Conservation (phyloP, 2,888 invertebrate genomes). For the Cantharis rustica region DNA sequence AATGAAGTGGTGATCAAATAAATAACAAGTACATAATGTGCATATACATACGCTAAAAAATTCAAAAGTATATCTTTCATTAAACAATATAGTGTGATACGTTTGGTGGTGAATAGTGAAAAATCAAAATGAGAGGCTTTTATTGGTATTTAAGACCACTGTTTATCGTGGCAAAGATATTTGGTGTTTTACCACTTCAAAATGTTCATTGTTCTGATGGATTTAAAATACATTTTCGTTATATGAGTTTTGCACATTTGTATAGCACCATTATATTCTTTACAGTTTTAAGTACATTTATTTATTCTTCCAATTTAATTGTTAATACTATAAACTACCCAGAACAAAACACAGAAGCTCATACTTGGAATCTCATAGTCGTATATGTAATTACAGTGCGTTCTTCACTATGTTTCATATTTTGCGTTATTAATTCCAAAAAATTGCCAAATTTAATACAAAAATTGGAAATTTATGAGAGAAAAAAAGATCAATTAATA, state of each 20-base stretch:
- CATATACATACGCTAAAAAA: neutral
- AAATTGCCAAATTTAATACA: constrained; percentile 15
- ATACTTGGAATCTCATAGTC: constrained; percentile 12
- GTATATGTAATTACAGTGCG: constrained; percentile 9
- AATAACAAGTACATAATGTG: neutral
- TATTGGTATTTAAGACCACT: constrained; percentile 41
- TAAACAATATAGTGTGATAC: neutral
- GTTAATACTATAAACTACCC: constrained; percentile 4
- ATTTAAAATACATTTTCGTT: constrained; percentile 23
- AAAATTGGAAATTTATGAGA: constrained; percentile 17
- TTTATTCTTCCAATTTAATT: constrained; percentile 30
- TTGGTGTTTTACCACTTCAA: constrained; percentile 39
- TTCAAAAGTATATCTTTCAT: neutral
- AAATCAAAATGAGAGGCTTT: constrained; percentile 30
- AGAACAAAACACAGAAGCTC: neutral
- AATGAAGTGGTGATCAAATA: neutral
- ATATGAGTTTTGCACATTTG: constrained; percentile 28
- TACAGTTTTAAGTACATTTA: constrained; percentile 14
- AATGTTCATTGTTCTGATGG: constrained; percentile 31
- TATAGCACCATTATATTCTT: constrained; percentile 32
- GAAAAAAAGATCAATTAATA: constrained; percentile 1
- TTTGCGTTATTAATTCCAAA: constrained; percentile 13
- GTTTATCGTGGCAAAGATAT: constrained; percentile 32
- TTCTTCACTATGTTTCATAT: constrained; percentile 15
- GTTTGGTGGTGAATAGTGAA: neutral